Base-by-base conservation (phyloP, 1,140 invertebrate genomes). In the Drosophila sturtevanti region DNA sequence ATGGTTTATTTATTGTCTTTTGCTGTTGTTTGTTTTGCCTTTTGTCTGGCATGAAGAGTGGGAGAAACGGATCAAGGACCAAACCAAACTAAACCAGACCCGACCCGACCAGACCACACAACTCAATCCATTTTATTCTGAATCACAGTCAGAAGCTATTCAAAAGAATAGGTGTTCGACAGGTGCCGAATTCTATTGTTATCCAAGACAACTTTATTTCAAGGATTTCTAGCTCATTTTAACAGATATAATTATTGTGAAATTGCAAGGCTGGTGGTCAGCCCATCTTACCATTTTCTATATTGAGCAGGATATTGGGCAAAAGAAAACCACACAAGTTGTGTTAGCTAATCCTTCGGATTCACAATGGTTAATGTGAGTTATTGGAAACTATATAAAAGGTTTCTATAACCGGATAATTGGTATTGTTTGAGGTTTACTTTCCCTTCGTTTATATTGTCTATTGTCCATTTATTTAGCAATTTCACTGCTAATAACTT, bases 1-100 rank as follows among this genome's bases (percentile, higher is more conserved):
- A 84, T 84, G 89, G 79, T 89, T 81, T 87, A 84, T 84, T 89
- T 89, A 87, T 89, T 84, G 79, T 89, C 79, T 89, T 79, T 73
- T 71, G 62, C 67, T 67, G n/a, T n/a, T 69, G 81, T 81, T 89
- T 87, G 81, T 56, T 81, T 84, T 82, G 74, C 63, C 73, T 68
- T 81, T 81, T 86, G 77, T 85, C 68, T 74, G 38, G 37, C 41
- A 48, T 10, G 41, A 9, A 48, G 21, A 58, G 24, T 34, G 62
- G 6, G 27, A 31, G 27, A 31, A 31, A 31, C 27, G 27, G 24
- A 27, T 48, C 16, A 31, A 27, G 18, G 38, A 22, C 41, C 16
- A 63, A 72, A 77, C 75, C 76, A 76, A 72, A 79, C 72, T n/a
- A n/a, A n/a, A n/a, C n/a, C n/a, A n/a, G n/a, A n/a, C n/a, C 16